phyloP scores from a whole-genome alignment of 2,113 vertebrate genomes.

The Cervus canadensis region DNA sequence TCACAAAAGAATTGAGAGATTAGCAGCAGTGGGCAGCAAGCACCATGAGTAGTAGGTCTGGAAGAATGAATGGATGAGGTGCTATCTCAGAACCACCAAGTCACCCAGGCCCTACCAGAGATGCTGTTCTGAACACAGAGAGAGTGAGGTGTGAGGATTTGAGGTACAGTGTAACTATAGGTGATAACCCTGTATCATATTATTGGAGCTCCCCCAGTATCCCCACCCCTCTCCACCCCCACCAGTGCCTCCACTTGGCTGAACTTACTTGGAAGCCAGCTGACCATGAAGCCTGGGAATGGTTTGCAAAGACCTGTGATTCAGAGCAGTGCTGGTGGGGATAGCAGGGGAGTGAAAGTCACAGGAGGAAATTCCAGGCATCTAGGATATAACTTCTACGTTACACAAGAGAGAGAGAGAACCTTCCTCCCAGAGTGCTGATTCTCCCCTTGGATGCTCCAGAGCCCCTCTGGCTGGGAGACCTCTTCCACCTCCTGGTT shows the following conservation, averaged over 20 bases:
- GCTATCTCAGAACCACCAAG: background rate
- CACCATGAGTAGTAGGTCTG: fast-evolving
- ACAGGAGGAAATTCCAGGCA: fast-evolving
- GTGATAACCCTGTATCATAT: background rate
- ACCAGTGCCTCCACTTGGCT: background rate
- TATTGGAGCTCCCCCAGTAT: fast-evolving
- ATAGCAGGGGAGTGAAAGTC: fast-evolving
- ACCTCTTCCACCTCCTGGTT: background rate
- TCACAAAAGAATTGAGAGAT: fast-evolving
- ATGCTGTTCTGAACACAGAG: background rate
- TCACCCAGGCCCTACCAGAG: background rate
- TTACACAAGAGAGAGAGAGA: fast-evolving
- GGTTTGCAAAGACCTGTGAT: background rate
- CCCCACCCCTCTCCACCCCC: fast-evolving
- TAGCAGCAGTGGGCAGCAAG: fast-evolving
- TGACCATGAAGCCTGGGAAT: no score
- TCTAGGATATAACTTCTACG: background rate
- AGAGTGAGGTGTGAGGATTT: background rate
- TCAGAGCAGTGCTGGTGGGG: background rate
- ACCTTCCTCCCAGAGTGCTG: fast-evolving
- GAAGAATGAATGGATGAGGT: background rate
- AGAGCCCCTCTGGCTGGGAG: background rate
- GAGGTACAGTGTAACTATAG: background rate
- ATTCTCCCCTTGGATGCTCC: background rate
- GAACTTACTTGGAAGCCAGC: background rate